A percentile compares a stretch with the other conserved stretches of the same genome.
These are phyloP conservation scores for Falcunculus frontatus DNA, from an alignment of 2,113 vertebrate genomes.

Conservation along the genomic window DNA sequence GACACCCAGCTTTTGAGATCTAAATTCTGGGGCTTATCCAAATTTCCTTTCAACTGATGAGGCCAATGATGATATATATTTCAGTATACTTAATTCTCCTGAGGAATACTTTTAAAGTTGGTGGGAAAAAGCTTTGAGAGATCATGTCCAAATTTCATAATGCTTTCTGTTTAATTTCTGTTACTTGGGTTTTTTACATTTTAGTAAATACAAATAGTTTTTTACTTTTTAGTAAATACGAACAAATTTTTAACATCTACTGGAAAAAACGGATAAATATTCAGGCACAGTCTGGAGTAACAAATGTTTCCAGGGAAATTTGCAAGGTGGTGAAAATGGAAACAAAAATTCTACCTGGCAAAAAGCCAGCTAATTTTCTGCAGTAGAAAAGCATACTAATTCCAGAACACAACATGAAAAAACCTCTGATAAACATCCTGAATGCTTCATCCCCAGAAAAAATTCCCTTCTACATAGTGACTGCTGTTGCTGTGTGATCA, in stretches of 20 bases:
- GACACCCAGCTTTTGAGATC: neutral
- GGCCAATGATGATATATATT: neutral
- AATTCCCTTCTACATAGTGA: neutral
- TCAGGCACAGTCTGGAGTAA: neutral
- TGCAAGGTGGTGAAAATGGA: neutral
- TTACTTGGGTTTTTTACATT: neutral
- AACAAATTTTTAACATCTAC: neutral
- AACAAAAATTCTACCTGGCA: neutral
- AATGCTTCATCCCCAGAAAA: neutral
- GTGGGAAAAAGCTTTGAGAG: neutral
- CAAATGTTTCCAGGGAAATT: neutral
- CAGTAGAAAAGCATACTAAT: neutral
- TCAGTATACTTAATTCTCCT: neutral
- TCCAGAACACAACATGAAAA: neutral
- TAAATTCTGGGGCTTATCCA: neutral
- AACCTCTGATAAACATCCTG: neutral
- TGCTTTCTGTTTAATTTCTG: neutral
- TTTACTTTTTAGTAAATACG: neutral
- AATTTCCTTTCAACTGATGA: neutral
- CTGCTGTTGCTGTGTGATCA: neutral
- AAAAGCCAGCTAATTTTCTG: neutral
- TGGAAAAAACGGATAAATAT: neutral
- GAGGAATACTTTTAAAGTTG: neutral
- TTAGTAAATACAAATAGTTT: neutral
- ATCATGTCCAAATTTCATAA: neutral